These are phyloP conservation scores for Grantiella picta DNA, from an alignment of 2,113 vertebrate genomes.

Conservation along the genomic window DNA sequence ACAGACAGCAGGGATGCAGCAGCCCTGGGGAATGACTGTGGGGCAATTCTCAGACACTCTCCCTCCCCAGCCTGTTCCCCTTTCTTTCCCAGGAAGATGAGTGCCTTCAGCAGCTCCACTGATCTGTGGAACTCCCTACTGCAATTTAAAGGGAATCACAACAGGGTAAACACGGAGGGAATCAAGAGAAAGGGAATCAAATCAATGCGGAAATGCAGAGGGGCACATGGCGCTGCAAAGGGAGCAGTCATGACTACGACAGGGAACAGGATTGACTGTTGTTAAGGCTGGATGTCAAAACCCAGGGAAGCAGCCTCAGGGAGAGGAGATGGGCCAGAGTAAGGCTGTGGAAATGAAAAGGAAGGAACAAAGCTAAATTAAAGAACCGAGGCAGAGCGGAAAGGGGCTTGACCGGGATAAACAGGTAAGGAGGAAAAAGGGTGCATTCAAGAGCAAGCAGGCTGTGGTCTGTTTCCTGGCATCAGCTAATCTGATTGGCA, in stretches of 20 bases:
- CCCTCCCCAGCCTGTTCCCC: background rate
- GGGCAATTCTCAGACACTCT: background rate
- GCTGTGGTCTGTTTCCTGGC: slow-evolving; percentile 38
- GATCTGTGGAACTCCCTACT: background rate
- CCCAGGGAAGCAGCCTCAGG: background rate
- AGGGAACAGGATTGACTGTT: background rate
- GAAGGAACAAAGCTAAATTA: slow-evolving; percentile 28
- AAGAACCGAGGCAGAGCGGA: background rate
- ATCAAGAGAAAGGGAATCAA: background rate
- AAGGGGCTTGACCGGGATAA: slow-evolving; percentile 32
- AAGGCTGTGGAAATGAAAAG: slow-evolving; percentile 22
- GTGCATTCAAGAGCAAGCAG: slow-evolving; percentile 47
- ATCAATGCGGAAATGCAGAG: background rate
- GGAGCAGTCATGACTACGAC: background rate
- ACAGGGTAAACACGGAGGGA: accelerated
- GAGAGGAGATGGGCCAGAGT: background rate
- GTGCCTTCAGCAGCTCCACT: background rate
- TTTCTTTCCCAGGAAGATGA: background rate
- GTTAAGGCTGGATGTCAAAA: background rate
- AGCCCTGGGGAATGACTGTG: background rate
- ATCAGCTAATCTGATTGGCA: slow-evolving; percentile 62
- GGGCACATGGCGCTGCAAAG: background rate
- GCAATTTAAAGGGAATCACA: background rate
- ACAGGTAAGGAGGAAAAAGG: slow-evolving; percentile 57
- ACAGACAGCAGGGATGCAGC: background rate